Conservation (phyloP, 2,113 vertebrate genomes). For the Odontesthes bonariensis region DNA sequence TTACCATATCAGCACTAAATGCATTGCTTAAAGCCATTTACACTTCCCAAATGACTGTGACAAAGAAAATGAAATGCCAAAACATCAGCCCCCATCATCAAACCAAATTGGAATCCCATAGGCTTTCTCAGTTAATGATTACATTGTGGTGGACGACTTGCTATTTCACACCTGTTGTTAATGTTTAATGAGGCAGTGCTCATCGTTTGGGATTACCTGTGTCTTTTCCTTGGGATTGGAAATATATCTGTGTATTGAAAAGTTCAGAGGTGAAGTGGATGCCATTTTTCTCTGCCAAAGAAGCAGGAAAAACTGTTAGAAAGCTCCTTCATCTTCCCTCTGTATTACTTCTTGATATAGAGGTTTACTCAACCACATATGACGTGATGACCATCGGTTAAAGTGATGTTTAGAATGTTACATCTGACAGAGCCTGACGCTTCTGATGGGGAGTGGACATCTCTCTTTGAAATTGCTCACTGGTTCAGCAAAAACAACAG, state of each 20-base stretch:
- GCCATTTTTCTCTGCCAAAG: background rate
- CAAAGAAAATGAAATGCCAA: constrained; percentile 22
- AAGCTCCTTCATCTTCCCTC: no score
- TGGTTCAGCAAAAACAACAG: constrained; percentile 45
- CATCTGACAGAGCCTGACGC: constrained; percentile 44
- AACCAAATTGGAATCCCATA: constrained; percentile 18
- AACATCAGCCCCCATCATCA: constrained; percentile 53
- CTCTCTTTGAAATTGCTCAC: constrained; percentile 53
- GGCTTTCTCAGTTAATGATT: constrained; percentile 42
- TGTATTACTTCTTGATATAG: background rate
- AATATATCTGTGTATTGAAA: background rate
- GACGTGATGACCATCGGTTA: constrained; percentile 12
- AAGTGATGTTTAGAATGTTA: constrained; percentile 27
- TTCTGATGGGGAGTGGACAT: constrained; percentile 25
- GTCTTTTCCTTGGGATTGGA: no score
- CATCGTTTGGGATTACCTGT: background rate
- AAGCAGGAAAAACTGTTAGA: no score
- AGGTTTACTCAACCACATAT: constrained; percentile 13
- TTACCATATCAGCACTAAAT: constrained; percentile 2
- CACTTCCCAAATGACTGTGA: constrained; percentile 12
- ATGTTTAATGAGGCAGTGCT: constrained; percentile 4
- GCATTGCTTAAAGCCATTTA: constrained; percentile 23
- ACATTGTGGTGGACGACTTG: background rate
- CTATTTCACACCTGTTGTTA: constrained; percentile 43
- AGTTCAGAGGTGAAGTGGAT: background rate